Base-by-base conservation (phyloP, 2,797 vertebrate genomes). In the Antrozous pallidus region DNA sequence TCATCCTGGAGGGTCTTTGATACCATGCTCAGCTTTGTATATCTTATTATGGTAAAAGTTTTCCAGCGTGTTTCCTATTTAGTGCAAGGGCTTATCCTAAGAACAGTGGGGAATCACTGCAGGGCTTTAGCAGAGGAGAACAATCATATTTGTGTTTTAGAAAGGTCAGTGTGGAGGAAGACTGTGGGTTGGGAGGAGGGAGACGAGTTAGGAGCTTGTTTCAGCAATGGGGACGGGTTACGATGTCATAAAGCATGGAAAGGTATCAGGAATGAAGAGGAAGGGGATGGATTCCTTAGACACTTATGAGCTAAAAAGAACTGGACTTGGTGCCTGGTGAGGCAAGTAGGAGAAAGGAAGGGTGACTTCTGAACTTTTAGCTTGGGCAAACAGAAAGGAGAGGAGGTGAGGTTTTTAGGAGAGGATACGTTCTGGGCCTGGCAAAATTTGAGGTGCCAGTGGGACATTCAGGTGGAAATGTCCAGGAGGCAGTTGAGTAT, bases 331-430 rank as follows among this genome's bases (percentile, higher is more conserved):
- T 67, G 42, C 77, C n/a, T 81, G 31, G 24, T 82, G 49, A n/a
- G 51, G 16, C 42, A 74, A 82, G 49, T 45, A 40, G 65, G 14
- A 91, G 11, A 86, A 22, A 45, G 49, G 28, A 90, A 75, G 11
- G 74, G 51, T 95, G 70, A 70, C 45, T 88, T 93, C 45, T 83
- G 12, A 61, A 89, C 75, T 70, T 54, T 40, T 94, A 47, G 3
- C 45, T 88, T 85, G 36, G n/a, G 80, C 58, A 95, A 86, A 92
- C n/a, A 84, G 31, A 63, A 75, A 84, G 56, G 31, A 92, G 28
- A 90, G 5, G 40, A 82, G 63, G 18, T 20, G 58, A 31, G 12
- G n/a, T 56, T 79, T 78, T 92, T 88, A 49, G 47, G 31, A 91
- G 51, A 71, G 26, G n/a, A 24, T 90, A 33, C 31, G 6, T 78